These are phyloP conservation scores for Trichopria drosophilae DNA, from an alignment of 2,888 invertebrate species.

Conservation along the genomic window DNA sequence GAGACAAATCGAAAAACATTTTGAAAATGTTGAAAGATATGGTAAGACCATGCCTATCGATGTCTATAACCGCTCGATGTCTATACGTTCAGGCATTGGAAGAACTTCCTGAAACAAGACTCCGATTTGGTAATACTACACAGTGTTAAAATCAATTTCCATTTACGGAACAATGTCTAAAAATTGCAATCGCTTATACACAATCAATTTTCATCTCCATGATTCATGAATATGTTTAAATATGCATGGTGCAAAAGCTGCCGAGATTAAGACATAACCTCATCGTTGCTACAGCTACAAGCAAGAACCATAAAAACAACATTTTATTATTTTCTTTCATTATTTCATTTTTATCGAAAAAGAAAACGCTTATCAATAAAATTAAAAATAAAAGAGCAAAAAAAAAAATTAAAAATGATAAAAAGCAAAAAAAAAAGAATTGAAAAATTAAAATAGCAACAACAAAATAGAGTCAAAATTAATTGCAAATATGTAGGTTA, in stretches of 20 bases:
- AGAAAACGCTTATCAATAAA: no score
- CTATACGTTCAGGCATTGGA: constrained; percentile 18
- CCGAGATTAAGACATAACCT: no score
- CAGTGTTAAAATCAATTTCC: constrained; percentile 27
- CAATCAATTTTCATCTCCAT: constrained; percentile 27
- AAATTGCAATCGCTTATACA: constrained; percentile 22
- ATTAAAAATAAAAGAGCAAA: no score
- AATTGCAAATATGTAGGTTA: no score
- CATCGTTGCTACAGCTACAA: no score
- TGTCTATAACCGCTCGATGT: constrained; percentile 22
- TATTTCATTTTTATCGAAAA: no score
- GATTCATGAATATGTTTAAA: constrained; percentile 22
- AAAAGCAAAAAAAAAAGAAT: no score
- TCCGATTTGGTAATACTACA: constrained; percentile 17
- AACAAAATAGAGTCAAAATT: no score
- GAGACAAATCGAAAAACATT: constrained; percentile 16
- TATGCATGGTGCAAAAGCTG: constrained; percentile 29
- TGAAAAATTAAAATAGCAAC: no score
- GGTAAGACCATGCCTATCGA: constrained; percentile 13
- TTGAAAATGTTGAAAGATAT: constrained; percentile 13
- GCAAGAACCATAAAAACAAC: no score
- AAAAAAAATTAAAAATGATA: no score
- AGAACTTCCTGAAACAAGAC: constrained; percentile 20
- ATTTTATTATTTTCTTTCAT: no score
- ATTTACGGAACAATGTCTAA: constrained; percentile 25